These are phyloP conservation scores for Montipora efflorescens DNA, from an alignment of 64 coral and sea anemone species.

Conservation along the genomic window DNA sequence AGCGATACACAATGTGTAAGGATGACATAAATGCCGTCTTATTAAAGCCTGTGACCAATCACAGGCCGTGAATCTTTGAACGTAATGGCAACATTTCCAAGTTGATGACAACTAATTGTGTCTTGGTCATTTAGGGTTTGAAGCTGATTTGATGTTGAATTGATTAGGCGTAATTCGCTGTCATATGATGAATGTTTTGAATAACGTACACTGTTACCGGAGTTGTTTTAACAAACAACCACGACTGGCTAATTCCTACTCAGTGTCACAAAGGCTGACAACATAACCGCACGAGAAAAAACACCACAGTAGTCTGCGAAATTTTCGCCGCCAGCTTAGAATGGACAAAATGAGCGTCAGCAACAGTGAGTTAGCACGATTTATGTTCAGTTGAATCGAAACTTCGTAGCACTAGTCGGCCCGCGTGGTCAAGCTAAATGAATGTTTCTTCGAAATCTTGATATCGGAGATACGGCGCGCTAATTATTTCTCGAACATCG, in stretches of 20 bases:
- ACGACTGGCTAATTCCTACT: conserved; percentile 82
- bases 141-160: conserved; percentile 98
- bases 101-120: conserved; percentile 95
- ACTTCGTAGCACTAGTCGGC: neutral
- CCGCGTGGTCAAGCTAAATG: neutral
- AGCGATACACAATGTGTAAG: conserved; percentile 73
- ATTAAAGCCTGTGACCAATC: conserved; percentile 85
- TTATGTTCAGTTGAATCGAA: conserved; percentile 34
- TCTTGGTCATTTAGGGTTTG: conserved; percentile 96
- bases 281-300: conserved; percentile 28
- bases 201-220: conserved; percentile 83
- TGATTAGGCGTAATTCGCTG: conserved; percentile 97
- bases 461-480: neutral
- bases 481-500: neutral
- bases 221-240: conserved; percentile 94
- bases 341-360: conserved; percentile 25
- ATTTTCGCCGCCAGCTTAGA: conserved; percentile 27
- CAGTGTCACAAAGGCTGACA: conserved; percentile 58
- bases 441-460: neutral
- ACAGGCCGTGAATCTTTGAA: conserved; percentile 26
- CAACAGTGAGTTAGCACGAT: conserved; percentile 35
- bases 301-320: neutral
- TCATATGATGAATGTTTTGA: conserved; percentile 99
- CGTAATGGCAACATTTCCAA: conserved; percentile 88
- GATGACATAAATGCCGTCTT: conserved; percentile 88